phyloP scores from a whole-genome alignment of 2,888 invertebrate genomes.

The Agrotis ipsilon region DNA sequence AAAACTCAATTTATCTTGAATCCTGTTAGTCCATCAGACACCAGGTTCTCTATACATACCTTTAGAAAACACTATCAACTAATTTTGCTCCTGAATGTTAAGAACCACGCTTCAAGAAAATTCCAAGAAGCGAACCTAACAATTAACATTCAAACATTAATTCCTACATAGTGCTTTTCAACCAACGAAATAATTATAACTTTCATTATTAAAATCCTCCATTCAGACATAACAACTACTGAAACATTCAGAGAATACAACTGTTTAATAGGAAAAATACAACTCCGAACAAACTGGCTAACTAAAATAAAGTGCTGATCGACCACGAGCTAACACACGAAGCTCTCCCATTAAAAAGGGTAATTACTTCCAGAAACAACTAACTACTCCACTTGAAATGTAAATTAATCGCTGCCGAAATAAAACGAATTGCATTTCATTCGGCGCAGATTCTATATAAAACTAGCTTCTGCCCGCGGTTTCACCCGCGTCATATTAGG shows the following conservation, averaged over 20 bases:
- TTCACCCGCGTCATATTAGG: too few species aligned
- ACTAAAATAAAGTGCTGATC: conserved; percentile 31
- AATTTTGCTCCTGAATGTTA: too few species aligned
- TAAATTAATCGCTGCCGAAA: conserved; percentile 41
- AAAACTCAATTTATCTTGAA: not conserved
- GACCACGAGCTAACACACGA: conserved; percentile 7
- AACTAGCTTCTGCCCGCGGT: too few species aligned
- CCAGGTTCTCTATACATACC: too few species aligned
- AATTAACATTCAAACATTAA: not conserved
- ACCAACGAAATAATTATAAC: conserved; percentile 1
- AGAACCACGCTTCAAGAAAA: not conserved
- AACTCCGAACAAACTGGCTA: conserved; percentile 2
- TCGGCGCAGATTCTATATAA: not conserved
- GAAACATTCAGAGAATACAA: not conserved
- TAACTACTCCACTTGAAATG: conserved; percentile 44
- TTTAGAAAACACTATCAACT: too few species aligned
- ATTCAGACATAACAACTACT: not conserved
- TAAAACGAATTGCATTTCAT: conserved; percentile 17
- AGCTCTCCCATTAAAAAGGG: conserved; percentile 19
- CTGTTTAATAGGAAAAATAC: conserved; percentile 9
- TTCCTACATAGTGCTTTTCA: not conserved
- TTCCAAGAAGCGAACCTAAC: not conserved
- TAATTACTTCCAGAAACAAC: conserved; percentile 43
- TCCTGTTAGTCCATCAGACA: not conserved
- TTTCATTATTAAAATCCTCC: not conserved